phyloP scores from a whole-genome alignment of 2,888 invertebrate genomes.

The Gibbula magus region DNA sequence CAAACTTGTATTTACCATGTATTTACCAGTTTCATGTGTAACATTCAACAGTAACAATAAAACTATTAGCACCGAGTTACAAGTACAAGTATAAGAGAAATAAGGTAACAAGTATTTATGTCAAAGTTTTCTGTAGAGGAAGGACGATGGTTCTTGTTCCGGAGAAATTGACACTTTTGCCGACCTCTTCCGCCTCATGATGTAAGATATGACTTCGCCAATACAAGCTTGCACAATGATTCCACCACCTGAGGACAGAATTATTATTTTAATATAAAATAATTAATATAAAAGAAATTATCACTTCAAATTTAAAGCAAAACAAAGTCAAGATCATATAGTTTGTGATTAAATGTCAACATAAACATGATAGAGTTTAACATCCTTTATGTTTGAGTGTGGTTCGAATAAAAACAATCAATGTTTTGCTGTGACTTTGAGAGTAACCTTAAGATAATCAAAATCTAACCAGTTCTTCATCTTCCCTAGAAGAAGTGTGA shows the following conservation, averaged over 20 bases:
- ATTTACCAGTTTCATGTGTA: no score
- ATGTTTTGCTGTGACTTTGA: not conserved
- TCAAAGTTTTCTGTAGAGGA: slow-evolving; percentile 5
- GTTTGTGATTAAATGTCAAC: not conserved
- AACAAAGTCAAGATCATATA: not conserved
- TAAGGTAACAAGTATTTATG: not conserved
- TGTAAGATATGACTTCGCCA: slow-evolving; percentile 23
- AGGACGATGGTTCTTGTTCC: slow-evolving; percentile 7
- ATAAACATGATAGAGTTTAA: not conserved
- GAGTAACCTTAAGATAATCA: no score
- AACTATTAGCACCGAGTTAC: no score
- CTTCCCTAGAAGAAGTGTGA: no score
- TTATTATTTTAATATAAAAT: not conserved
- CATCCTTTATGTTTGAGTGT: not conserved
- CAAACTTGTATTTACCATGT: no score
- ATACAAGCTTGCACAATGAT: slow-evolving; percentile 10
- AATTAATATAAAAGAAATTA: not conserved
- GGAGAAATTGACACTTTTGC: not conserved
- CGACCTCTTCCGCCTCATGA: not conserved
- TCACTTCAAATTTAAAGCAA: not conserved
- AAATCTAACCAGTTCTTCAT: no score
- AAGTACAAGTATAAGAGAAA: not conserved
- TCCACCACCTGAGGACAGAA: slow-evolving; percentile 35
- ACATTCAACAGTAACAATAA: no score
- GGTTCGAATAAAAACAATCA: not conserved